Percentiles rank a stretch among this genome's conserved stretches.
Conservation (phyloP, 2,113 vertebrate genomes). For the Myiopsitta monachus region DNA sequence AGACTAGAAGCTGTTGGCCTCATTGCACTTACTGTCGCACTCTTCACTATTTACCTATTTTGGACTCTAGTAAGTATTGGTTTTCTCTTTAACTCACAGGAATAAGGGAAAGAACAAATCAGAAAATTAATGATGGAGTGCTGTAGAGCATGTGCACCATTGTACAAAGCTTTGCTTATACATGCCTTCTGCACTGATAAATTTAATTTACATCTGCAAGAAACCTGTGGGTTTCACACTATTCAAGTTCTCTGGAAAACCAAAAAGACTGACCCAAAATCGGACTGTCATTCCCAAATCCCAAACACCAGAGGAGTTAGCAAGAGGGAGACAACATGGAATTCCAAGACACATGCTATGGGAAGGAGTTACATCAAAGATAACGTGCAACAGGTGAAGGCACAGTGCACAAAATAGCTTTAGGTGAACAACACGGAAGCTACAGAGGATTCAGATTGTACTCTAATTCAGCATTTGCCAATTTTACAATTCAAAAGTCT, state of each 20-base stretch:
- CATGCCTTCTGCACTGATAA: not conserved
- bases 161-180: not conserved
- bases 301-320: no score
- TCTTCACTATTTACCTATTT: constrained; percentile 87
- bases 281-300: not conserved
- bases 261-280: not conserved
- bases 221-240: not conserved
- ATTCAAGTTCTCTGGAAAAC: not conserved
- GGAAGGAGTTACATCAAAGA: not conserved
- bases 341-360: not conserved
- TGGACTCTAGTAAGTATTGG: constrained; percentile 81
- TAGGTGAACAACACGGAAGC: not conserved
- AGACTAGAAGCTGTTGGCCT: constrained; percentile 83
- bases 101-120: not conserved
- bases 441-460: not conserved
- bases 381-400: not conserved
- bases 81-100: not conserved
- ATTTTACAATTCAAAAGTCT: not conserved
- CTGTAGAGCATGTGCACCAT: rapidly evolving
- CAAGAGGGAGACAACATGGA: not conserved
- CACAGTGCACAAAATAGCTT: not conserved
- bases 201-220: not conserved
- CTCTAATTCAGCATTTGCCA: not conserved
- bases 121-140: not conserved
- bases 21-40: constrained; percentile 84